A percentile compares a stretch with the other conserved stretches of the same genome.
Evolutionary conservation across 2,113 vertebrate genomes (phyloP).

Genomic region (Odocoileus virginianus): DNA sequence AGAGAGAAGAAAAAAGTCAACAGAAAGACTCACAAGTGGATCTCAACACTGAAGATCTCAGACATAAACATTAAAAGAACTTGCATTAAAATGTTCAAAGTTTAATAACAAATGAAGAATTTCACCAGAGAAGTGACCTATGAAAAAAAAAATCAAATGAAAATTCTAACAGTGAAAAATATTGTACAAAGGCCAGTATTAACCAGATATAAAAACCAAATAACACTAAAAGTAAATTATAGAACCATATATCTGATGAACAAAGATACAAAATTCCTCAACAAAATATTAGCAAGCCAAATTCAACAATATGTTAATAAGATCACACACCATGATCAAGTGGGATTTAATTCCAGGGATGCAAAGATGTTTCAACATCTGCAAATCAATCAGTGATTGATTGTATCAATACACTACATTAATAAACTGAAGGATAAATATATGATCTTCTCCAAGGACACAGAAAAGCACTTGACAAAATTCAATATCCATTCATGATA

Average conservation of each 20-base stretch:
- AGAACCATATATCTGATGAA: neutral
- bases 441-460: neutral
- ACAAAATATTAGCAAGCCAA: neutral
- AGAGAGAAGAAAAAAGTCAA: neutral
- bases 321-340: neutral
- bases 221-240: neutral
- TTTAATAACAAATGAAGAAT: neutral
- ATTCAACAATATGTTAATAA: neutral
- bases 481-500: neutral
- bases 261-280: neutral
- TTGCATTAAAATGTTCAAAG: neutral
- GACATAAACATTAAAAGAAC: neutral
- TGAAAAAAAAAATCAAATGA: neutral
- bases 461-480: neutral
- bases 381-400: neutral
- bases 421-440: neutral
- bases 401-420: neutral
- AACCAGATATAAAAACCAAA: neutral
- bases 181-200: neutral
- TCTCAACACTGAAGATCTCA: neutral
- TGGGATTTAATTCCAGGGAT: neutral
- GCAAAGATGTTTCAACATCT: neutral
- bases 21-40: neutral
- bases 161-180: neutral
- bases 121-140: neutral